Evolutionary conservation across 1,140 invertebrate species (phyloP), one percentile per base, ranked within the genome.

Genomic region (Megalonaias nervosa): DNA sequence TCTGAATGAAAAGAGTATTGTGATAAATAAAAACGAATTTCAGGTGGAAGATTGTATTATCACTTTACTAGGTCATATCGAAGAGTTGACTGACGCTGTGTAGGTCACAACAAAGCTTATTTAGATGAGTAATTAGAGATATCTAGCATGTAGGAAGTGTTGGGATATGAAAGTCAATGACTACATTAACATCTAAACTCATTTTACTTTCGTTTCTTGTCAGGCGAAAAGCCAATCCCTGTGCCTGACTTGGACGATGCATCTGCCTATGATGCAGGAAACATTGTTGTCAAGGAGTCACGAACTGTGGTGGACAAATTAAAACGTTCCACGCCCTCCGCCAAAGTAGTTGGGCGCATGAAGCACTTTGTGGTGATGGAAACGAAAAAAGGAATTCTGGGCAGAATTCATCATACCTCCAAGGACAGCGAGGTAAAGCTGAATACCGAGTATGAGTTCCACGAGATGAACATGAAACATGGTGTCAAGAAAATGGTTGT

Each of bases 401-500:
- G 69, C 67, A 76, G 67, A 23, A 5, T 76, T 2, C 67, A 65
- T 9, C 65, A 76, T 56, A 56, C 60, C 12, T 26, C 58, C 31
- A 62, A 66, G 21, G 60, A 71, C 17, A 57, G 23, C 17, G 61
- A 26, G 1, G 23, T 61, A 15, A 58, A 13, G 12, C 57, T 77
- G 26, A 77, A 77, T 48, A 64, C 66, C 23, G 55, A 58, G n/a
- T 77, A 72, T 48, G 75, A 77, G n/a, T 77, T 77, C 38, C 64
- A 77, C 14, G 69, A 77, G 61, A 48, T 48, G 3, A 70, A 77
- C 21, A 77, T 72, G 70, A 77, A 77, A 19, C 56, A 72, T 58
- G 75, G 75, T 2, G 56, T 77, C 62, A 66, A 72, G 57, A 77
- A 77, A 58, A 58, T 61, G 26, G 16, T 77, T 15, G 71, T 70